phyloP scores from a whole-genome alignment of 2,888 invertebrate genomes.

The Trissonchulus latispiculum region DNA sequence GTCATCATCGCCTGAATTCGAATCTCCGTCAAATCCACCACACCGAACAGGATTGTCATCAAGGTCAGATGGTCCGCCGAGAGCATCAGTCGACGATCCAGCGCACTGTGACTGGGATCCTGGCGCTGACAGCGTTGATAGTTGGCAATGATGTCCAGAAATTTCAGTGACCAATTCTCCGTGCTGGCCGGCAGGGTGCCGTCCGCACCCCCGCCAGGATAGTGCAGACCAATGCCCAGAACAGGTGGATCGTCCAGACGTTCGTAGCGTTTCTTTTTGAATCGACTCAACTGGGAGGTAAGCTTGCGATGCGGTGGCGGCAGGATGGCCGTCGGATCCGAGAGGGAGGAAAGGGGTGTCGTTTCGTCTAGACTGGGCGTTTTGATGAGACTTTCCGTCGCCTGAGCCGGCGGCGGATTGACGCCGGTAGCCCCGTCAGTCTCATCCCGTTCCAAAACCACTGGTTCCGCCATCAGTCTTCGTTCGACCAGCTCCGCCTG shows the following conservation, averaged over 20 bases:
- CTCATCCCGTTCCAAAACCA: too few species aligned
- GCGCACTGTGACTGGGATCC: conserved; percentile 21
- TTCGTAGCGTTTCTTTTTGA: neutral
- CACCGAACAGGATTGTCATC: neutral
- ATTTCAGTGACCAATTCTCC: conserved; percentile 13
- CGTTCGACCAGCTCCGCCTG: neutral
- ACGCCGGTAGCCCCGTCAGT: neutral
- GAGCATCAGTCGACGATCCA: neutral
- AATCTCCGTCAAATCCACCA: conserved; percentile 9
- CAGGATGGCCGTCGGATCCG: neutral
- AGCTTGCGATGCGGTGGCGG: neutral
- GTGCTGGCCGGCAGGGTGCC: neutral
- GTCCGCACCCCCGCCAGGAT: neutral
- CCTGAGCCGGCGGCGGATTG: neutral
- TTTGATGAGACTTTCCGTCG: neutral
- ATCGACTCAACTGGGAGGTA: neutral
- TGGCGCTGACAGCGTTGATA: conserved; percentile 23
- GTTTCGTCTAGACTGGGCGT: neutral
- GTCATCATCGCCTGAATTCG: conserved; percentile 15
- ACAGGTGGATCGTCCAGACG: neutral
- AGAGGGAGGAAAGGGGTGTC: neutral
- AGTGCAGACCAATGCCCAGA: too few species aligned
- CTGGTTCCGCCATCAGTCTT: neutral
- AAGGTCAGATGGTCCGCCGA: neutral
- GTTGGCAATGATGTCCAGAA: conserved; percentile 3